Base-by-base conservation (phyloP, 2,888 invertebrate genomes). In the Bugulina stolonifera region DNA sequence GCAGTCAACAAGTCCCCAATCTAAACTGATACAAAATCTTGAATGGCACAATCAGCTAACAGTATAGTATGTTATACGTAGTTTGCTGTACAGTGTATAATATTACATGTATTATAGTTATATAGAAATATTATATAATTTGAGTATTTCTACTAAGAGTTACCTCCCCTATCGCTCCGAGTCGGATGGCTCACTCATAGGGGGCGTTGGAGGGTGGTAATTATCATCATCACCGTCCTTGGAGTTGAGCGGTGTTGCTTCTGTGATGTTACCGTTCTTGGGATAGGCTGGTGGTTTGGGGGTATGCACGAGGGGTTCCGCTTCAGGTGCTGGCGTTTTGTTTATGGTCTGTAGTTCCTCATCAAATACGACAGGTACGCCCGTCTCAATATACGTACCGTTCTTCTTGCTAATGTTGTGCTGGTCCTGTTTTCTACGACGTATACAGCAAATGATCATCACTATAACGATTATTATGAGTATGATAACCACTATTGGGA, bases 281-380 rank as follows among this genome's bases (percentile, higher is more conserved):
- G 64, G 64, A n/a, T 64, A 64, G 10, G 64, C 64, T 10, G 64
- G 64, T 29, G 64, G 64, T 34, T 64, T 64, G 5, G 64, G 32
- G 2, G 64, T 32, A 27, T 32, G 25, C 32, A 64, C 10, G 2
- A 64, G n/a, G 5, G 64, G 64, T 5, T 64, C 64, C 29, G 27
- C 32, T 2, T 22, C 64, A 32, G 64, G 5, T 32, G 64, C 29
- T 32, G 25, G 25, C 14, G 22, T 5, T 10, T 64, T 14, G 34
- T 64, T 27, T 1, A 64, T 14, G 14, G 64, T 32, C 27, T 64
- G 22, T 22, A 64, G 22, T 2, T 64, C 64, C n/a, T 32, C 64
- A 10, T 64, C 64, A 5, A 64, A 32, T n/a, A 64, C 64, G 10
- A 64, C 64, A 64, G 64, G 64, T 3, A 64, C 64, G 32, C 64